Percentiles rank a stretch among this genome's conserved stretches.
phyloP scores from a whole-genome alignment of 2,113 vertebrate genomes.

The Ornithorhynchus anatinus region DNA sequence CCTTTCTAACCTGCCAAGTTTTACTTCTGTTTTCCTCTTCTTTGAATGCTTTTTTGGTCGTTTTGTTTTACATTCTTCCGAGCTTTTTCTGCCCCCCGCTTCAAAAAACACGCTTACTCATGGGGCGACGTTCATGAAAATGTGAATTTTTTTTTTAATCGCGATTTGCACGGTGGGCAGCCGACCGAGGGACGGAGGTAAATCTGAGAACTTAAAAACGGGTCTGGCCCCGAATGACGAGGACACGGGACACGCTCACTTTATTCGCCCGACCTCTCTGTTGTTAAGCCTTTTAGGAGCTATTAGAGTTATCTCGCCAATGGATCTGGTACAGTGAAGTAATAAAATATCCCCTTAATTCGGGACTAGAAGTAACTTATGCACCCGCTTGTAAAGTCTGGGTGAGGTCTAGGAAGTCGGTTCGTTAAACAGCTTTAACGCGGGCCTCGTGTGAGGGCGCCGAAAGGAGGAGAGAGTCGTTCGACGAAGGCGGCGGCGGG shows the following conservation, averaged over 20 bases:
- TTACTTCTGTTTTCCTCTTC: slow-evolving; percentile 69
- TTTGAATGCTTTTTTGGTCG: slow-evolving; percentile 5
- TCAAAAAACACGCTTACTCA: slow-evolving; percentile 7
- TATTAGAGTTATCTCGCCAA: slow-evolving; percentile 38
- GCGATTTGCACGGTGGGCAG: background rate
- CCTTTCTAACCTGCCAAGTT: slow-evolving; percentile 65
- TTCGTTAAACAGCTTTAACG: slow-evolving; percentile 27
- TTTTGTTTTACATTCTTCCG: background rate
- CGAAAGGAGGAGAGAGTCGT: slow-evolving; percentile 9
- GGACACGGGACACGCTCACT: background rate
- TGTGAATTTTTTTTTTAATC: background rate
- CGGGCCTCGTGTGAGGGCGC: background rate
- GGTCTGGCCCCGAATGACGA: background rate
- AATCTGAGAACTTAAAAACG: background rate
- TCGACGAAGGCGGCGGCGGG: slow-evolving; percentile 28
- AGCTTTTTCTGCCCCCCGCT: too few relatives aligned
- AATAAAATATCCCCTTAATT: slow-evolving; percentile 2
- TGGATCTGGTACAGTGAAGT: slow-evolving; percentile 12
- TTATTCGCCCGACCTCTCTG: background rate
- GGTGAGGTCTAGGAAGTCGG: slow-evolving; percentile 1
- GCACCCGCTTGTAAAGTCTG: slow-evolving; percentile 8
- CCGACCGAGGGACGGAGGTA: background rate
- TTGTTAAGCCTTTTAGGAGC: slow-evolving; percentile 27
- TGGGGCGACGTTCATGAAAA: slow-evolving; percentile 16
- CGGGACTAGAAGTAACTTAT: slow-evolving; percentile 16